Conservation (phyloP, 2,797 vertebrate species). For the Manis crassicaudata region DNA sequence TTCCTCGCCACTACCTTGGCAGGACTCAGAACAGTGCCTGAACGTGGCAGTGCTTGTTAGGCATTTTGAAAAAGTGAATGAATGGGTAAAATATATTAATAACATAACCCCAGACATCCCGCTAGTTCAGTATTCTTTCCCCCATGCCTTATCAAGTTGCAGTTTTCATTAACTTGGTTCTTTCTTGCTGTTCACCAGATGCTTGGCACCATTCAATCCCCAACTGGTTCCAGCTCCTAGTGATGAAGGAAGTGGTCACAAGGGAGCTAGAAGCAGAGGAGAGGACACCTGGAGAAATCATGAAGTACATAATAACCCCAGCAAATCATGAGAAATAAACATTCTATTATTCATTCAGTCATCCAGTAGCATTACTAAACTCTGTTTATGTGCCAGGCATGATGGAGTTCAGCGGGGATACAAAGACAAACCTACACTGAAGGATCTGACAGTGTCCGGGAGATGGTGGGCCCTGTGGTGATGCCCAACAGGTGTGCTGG, state of each 20-base stretch:
- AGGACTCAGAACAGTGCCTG: background rate
- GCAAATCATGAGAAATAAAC: background rate
- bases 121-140: background rate
- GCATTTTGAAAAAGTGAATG: background rate
- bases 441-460: background rate
- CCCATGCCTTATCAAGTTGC: background rate
- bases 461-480: background rate
- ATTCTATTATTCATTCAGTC: background rate
- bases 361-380: background rate
- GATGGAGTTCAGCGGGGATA: background rate
- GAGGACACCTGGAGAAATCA: background rate
- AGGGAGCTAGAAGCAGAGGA: background rate
- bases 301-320: background rate
- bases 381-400: background rate
- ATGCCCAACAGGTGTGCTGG: no score
- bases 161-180: background rate
- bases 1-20: background rate
- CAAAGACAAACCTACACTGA: background rate
- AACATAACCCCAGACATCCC: background rate
- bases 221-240: background rate
- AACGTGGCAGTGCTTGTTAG: background rate
- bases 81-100: background rate
- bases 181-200: slow-evolving; percentile 18
- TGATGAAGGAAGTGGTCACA: background rate
- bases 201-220: background rate